phyloP scores from a whole-genome alignment of 2,797 vertebrate species.

The Mallotus villosus region DNA sequence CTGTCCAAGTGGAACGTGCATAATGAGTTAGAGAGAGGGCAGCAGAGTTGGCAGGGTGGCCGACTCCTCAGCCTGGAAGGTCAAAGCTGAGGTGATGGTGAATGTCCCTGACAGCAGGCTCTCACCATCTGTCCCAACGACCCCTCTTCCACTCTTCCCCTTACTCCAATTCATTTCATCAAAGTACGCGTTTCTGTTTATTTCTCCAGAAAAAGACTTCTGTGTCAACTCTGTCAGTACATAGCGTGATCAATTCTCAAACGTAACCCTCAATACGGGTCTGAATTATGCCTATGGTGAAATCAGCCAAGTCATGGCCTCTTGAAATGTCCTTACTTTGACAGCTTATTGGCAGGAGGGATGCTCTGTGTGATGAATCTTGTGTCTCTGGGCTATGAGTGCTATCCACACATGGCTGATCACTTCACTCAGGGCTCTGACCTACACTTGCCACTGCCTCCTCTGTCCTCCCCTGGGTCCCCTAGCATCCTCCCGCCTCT shows the following conservation, averaged over 20 bases:
- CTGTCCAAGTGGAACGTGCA: conserved; percentile 3
- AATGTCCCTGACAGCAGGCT: conserved; percentile 53
- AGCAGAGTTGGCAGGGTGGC: conserved; percentile 16
- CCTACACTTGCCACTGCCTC: conserved; percentile 19
- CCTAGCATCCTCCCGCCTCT: conserved; percentile 14
- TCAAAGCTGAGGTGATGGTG: conserved; percentile 38
- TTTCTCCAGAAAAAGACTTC: conserved; percentile 10
- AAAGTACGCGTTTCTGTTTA: conserved; percentile 31
- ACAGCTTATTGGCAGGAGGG: background rate
- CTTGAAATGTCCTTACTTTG: background rate
- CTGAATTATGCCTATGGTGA: background rate
- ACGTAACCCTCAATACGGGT: too few relatives aligned
- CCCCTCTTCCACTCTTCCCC: conserved; percentile 19
- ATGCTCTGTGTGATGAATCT: conserved; percentile 1
- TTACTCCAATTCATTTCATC: conserved; percentile 45
- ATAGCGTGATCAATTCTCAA: background rate
- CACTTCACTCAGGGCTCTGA: conserved; percentile 25
- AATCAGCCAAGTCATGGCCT: background rate
- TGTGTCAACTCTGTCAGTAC: background rate
- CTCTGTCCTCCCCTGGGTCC: background rate
- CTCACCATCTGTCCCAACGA: conserved; percentile 56
- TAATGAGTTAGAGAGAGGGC: conserved; percentile 16
- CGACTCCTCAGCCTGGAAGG: background rate
- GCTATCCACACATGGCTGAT: conserved; percentile 25
- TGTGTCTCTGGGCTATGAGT: conserved; percentile 15